Conservation (phyloP, 1,140 invertebrate species). For the Pseudoatta argentina region DNA sequence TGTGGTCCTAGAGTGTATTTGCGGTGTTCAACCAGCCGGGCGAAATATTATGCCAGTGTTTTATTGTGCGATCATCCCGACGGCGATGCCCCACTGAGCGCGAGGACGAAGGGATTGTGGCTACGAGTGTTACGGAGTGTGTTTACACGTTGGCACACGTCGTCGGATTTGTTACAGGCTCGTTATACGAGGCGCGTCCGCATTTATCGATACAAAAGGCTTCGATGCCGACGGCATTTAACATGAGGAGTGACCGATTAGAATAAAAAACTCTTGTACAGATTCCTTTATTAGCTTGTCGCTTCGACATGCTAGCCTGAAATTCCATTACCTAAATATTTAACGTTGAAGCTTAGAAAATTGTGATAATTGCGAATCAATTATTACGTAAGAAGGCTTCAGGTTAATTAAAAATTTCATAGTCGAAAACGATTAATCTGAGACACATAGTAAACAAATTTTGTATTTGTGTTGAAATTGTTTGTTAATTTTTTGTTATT, state of each 20-base stretch:
- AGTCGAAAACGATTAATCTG: no score
- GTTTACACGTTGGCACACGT: constrained; percentile 72
- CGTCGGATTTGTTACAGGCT: constrained; percentile 71
- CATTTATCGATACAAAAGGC: neutral
- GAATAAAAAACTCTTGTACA: neutral
- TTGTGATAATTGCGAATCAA: neutral
- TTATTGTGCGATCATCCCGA: constrained; percentile 84
- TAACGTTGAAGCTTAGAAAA: neutral
- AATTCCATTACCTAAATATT: neutral
- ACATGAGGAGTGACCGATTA: neutral
- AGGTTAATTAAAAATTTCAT: neutral
- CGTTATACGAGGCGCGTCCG: constrained; percentile 51
- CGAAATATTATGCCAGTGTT: constrained; percentile 83
- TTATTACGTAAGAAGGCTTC: neutral
- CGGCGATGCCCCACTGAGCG: constrained; percentile 58
- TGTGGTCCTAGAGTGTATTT: constrained; percentile 75
- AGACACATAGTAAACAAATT: no score
- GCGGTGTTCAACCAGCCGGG: constrained; percentile 79
- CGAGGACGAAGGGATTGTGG: constrained; percentile 69
- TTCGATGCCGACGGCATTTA: neutral
- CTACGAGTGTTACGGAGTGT: constrained; percentile 62
- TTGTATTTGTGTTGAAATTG: no score
- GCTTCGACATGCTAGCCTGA: neutral
- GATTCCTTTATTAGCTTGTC: neutral
- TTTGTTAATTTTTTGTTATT: no score